Base-by-base conservation (phyloP, 2,888 invertebrate species). In the Epirrita christyi region DNA sequence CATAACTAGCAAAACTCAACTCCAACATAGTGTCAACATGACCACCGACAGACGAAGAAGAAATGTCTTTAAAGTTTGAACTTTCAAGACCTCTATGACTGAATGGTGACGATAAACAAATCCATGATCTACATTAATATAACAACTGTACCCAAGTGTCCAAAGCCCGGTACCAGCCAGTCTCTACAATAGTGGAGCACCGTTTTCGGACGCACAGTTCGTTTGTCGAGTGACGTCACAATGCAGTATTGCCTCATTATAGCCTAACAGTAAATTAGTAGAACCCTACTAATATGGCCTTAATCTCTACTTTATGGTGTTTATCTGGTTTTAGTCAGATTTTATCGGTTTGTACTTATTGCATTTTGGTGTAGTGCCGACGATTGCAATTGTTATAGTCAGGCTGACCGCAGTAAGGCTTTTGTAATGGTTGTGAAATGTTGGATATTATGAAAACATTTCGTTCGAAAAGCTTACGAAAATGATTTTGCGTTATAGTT, bases 141-240 rank as follows among this genome's bases (percentile, higher is more conserved):
- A 58, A 60, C 21, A 42, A 51, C 63, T 9, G 38, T 67, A 59
- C 61, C 14, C 42, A 43, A 43, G 55, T 60, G 56, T 59, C 63
- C 58, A 41, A 52, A 50, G 59, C 44, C 48, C 37, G 55, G 27
- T 11, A 45, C 13, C n/a, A 11, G 6, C 8, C n/a, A 36, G n/a
- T 38, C 36, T 50, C 46, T 43, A 62, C 58, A 56, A 61, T 58
- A 60, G 50, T 55, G 52, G 62, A 59, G 58, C 64, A 66, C 86
- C 84, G 68, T 83, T 83, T 88, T 85, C 70, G 86, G 86, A 66
- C 68, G 38, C 70, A 73, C 73, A 72, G 73, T 81, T 80, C 73
- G 78, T 81, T 79, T 76, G 67, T 62, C 68, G 47, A 44, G 56
- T 85, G 85, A 84, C 85, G 85, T 86, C 83, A 84, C 80, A 78